phyloP scores from a whole-genome alignment of 2,797 vertebrate species.

The Setipinna tenuifilis region DNA sequence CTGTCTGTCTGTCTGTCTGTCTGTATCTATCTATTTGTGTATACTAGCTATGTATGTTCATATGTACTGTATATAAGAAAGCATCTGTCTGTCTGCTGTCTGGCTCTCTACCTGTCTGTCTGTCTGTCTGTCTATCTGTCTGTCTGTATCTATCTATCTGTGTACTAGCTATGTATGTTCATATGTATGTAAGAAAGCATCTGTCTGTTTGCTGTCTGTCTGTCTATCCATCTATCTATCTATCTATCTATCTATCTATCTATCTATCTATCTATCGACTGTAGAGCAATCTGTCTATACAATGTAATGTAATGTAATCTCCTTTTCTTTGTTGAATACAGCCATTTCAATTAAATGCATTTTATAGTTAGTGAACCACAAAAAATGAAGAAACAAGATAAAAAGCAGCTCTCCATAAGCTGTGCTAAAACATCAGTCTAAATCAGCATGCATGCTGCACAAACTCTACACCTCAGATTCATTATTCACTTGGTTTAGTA shows the following conservation, averaged over 20 bases:
- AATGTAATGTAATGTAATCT: too few relatives aligned
- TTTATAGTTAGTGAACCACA: background rate
- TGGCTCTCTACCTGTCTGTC: background rate
- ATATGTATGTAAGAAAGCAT: too few relatives aligned
- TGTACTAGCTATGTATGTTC: too few relatives aligned
- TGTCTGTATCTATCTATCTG: too few relatives aligned
- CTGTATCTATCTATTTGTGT: too few relatives aligned
- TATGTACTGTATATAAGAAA: too few relatives aligned
- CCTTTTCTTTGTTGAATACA: too few relatives aligned
- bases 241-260: background rate
- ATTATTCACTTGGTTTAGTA: background rate
- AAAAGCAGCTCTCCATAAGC: too few relatives aligned
- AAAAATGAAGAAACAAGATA: background rate
- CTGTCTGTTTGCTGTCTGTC: too few relatives aligned
- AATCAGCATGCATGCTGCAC: background rate
- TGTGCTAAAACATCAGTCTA: too few relatives aligned
- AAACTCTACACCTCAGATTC: background rate
- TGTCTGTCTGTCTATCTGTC: background rate
- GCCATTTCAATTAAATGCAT: too few relatives aligned
- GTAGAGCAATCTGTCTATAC: background rate
- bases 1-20: background rate
- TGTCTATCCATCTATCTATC: background rate
- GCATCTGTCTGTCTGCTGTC: background rate
- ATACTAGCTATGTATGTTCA: too few relatives aligned
- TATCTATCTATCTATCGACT: background rate